These are phyloP conservation scores for Drosophila formosana DNA, from an alignment of 2,888 invertebrate genomes.

Conservation along the genomic window DNA sequence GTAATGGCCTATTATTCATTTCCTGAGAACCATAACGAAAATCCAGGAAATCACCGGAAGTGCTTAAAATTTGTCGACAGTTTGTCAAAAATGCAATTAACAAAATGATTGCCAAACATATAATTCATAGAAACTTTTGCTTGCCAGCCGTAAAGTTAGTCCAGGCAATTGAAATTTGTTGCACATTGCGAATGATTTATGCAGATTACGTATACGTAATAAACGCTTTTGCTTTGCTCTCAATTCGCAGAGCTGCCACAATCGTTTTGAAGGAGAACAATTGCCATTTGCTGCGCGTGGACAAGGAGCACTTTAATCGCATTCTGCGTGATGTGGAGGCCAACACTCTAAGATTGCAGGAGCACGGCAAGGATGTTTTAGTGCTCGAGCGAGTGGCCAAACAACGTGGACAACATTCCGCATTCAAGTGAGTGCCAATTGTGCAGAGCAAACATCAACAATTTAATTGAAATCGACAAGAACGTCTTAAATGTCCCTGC, in stretches of 20 bases:
- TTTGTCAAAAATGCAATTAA: conserved; percentile 32
- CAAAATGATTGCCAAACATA: conserved; percentile 23
- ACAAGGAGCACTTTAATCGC: conserved; percentile 94
- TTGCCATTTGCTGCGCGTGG: conserved; percentile 93
- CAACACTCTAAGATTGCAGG: conserved; percentile 93
- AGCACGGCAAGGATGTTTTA: conserved; percentile 93
- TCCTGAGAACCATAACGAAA: not conserved
- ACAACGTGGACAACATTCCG: conserved; percentile 86
- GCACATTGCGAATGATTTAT: conserved; percentile 5
- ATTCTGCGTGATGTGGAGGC: conserved; percentile 93
- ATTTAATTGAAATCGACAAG: conserved; percentile 48
- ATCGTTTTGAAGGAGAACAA: conserved; percentile 93
- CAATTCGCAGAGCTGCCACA: conserved; percentile 89
- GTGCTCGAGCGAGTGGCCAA: conserved; percentile 90
- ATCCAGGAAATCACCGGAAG: conserved; percentile 12
- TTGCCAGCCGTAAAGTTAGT: not conserved
- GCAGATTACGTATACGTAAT: conserved; percentile 12
- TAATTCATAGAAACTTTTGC: conserved; percentile 23
- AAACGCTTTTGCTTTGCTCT: not conserved
- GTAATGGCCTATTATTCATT: too few relatives aligned
- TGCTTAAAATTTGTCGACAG: conserved; percentile 11
- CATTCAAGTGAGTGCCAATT: conserved; percentile 87
- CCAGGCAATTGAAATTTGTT: not conserved
- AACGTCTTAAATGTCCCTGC: conserved; percentile 28
- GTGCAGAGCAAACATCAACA: conserved; percentile 4